Base-by-base conservation (phyloP, 2,888 invertebrate genomes). In the Plebejus anna region DNA sequence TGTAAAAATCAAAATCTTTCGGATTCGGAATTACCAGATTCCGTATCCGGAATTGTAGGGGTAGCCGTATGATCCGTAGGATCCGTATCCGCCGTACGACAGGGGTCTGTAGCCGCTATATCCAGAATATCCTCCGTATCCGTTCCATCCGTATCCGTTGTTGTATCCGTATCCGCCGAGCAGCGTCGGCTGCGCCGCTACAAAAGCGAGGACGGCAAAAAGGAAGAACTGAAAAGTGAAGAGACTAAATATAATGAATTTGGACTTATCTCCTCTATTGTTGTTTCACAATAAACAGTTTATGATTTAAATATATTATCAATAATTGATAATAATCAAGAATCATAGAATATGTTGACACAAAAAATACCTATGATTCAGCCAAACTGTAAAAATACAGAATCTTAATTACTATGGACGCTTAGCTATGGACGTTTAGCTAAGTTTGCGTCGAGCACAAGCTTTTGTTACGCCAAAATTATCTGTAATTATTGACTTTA, bases 181-280 rank as follows among this genome's bases (percentile, higher is more conserved):
- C 16, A 86, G 81, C 80, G 92, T 92, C 0, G 95, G 88, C 83
- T 90, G 88, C 78, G 95, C 91, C 83, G 94, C 81, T 79, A 94
- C 88, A 80, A 95, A 36, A 75, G 94, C 91, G 84, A 94, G 77
- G 47, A 94, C 82, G 78, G 91, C 90, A 80, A 94, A 88, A 75
- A 94, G 82, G 78, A 94, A 83, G 71, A 94, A 82, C 94, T 94
- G 86, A 3, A 89, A 90, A 78, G 76, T 78, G 75, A 75, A 76
- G 0, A 16, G 4, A 51, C 9, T 4, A 55, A 51, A 32, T 32
- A 32, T 13, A 51, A 13, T 4, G 4, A 51, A 42, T 42, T 7
- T 9, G 9, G 42, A 42, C 1, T 42, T 42, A 42, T 7, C 7
- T 42, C 7, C 1, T 42, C 2, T 9, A 9, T 38, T 38, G 38